Percentiles rank a stretch among this genome's conserved stretches.
phyloP scores from a whole-genome alignment of 2,797 vertebrate genomes.

The Anabacerthia variegaticeps region DNA sequence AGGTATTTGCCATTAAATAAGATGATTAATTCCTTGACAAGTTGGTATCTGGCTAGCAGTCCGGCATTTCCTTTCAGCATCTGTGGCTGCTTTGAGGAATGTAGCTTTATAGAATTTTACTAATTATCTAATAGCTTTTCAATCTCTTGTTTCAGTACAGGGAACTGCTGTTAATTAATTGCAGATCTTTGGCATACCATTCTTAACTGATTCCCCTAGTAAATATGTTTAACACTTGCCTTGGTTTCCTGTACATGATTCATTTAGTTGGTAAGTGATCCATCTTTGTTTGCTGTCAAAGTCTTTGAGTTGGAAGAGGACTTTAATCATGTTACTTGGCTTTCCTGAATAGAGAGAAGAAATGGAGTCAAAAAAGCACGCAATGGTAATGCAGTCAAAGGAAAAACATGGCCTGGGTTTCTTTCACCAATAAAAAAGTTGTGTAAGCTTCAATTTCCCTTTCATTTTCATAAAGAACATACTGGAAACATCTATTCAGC shows the following conservation, averaged over 20 bases:
- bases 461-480: constrained; percentile 39
- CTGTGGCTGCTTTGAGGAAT: constrained; percentile 30
- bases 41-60: constrained; percentile 17
- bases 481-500: constrained; percentile 26
- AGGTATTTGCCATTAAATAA: constrained; percentile 16
- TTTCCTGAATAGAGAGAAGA: constrained; percentile 23
- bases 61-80: not conserved
- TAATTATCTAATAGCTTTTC: constrained; percentile 51
- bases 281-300: constrained; percentile 52
- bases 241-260: constrained; percentile 66
- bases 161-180: constrained; percentile 43
- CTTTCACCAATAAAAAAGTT: constrained; percentile 27
- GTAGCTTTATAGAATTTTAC: constrained; percentile 23
- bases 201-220: constrained; percentile 48
- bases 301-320: constrained; percentile 24
- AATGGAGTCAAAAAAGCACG: constrained; percentile 16
- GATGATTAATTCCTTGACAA: constrained; percentile 14
- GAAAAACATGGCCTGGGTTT: not conserved
- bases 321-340: constrained; percentile 34
- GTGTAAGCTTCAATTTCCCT: constrained; percentile 34
- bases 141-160: constrained; percentile 6
- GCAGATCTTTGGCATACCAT: constrained; percentile 19
- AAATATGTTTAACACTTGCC: constrained; percentile 58
- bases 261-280: constrained; percentile 17
- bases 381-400: not conserved